Conservation (phyloP, 92 coral and sea anemone genomes). For the Actinostola sp. region DNA sequence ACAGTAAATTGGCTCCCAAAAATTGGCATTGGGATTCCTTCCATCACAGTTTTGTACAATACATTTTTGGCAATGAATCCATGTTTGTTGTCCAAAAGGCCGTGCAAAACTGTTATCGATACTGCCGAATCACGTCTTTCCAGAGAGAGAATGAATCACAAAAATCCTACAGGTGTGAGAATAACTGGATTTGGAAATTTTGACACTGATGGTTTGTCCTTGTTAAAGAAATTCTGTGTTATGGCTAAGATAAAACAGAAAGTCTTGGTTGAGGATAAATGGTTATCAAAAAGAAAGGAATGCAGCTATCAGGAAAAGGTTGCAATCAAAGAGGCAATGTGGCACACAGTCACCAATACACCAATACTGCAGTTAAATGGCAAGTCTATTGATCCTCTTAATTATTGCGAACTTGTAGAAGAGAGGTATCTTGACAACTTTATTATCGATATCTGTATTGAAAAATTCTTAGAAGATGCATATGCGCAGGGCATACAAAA, state of each 20-base stretch:
- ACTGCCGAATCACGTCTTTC: background rate
- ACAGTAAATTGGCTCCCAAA: background rate
- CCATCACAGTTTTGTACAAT: background rate
- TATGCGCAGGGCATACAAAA: conserved; percentile 1
- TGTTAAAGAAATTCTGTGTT: conserved; percentile 24
- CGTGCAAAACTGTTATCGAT: background rate
- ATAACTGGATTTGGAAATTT: conserved; percentile 29
- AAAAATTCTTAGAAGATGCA: conserved; percentile 14
- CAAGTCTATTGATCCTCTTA: conserved; percentile 30
- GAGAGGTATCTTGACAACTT: conserved; percentile 53
- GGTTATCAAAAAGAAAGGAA: conserved; percentile 22
- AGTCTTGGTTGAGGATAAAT: conserved; percentile 6
- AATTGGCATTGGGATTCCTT: background rate
- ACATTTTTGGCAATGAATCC: background rate
- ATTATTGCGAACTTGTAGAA: too few species aligned
- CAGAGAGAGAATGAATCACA: background rate
- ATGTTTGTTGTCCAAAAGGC: background rate
- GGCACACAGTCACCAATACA: conserved; percentile 5
- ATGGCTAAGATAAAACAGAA: background rate
- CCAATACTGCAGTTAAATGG: conserved; percentile 20
- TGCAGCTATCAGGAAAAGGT: conserved; percentile 1
- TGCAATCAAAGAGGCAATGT: conserved; percentile 22
- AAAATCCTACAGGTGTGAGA: conserved; percentile 7
- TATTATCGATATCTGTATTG: conserved; percentile 47
- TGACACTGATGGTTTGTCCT: conserved; percentile 10